These are phyloP conservation scores for Ctenopoma multispine DNA, from an alignment of 2,797 vertebrate species.

Conservation along the genomic window DNA sequence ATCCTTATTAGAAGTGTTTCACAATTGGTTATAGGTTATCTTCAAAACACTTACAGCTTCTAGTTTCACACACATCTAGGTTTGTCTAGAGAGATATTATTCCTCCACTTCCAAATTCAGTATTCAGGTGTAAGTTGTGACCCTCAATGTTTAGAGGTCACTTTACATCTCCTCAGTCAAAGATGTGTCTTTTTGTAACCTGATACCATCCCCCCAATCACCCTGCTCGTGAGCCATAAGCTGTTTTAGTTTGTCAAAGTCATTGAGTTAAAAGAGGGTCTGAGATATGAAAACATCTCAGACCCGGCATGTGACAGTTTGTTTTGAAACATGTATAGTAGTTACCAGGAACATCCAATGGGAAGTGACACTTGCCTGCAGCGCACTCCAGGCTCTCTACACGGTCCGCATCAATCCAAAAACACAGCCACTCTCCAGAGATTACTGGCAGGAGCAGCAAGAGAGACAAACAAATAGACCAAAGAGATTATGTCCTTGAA, in stretches of 20 bases:
- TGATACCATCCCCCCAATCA: slow-evolving; percentile 10
- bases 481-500: slow-evolving; percentile 82
- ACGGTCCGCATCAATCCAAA: slow-evolving; percentile 78
- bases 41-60: slow-evolving; percentile 19
- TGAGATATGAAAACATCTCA: slow-evolving; percentile 66
- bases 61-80: slow-evolving; percentile 17
- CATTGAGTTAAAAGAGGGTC: slow-evolving; percentile 56
- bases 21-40: slow-evolving; percentile 29
- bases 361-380: slow-evolving; percentile 84
- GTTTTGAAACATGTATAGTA: slow-evolving; percentile 80
- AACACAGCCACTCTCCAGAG: slow-evolving; percentile 75
- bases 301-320: slow-evolving; percentile 69
- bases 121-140: not conserved
- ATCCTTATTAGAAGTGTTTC: slow-evolving; percentile 59
- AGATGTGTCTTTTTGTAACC: slow-evolving; percentile 41
- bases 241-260: slow-evolving; percentile 66
- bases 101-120: not conserved
- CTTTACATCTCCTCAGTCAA: not conserved
- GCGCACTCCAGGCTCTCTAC: slow-evolving; percentile 78
- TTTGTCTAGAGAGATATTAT: not conserved
- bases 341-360: slow-evolving; percentile 79
- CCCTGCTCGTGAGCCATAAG: slow-evolving; percentile 19
- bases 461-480: slow-evolving; percentile 77
- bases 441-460: slow-evolving; percentile 66
- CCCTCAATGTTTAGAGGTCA: slow-evolving; percentile 9